These are phyloP conservation scores for Heloderma charlesbogerti DNA, from an alignment of 2,113 vertebrate genomes.

Conservation along the genomic window DNA sequence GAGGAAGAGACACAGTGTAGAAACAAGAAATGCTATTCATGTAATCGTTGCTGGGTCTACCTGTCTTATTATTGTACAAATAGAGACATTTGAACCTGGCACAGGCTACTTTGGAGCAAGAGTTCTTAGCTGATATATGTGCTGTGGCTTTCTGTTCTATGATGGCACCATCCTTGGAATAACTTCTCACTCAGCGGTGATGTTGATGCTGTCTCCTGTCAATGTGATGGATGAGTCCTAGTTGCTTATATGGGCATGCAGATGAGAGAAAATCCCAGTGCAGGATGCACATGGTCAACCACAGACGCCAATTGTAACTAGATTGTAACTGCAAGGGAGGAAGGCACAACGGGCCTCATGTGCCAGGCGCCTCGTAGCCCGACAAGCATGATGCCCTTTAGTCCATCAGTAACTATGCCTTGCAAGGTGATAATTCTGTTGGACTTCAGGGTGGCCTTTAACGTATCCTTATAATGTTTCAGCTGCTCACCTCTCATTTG, in stretches of 20 bases:
- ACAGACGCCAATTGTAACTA: conserved; percentile 4
- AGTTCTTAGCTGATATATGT: not conserved
- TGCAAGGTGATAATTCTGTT: conserved; percentile 36
- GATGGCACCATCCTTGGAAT: conserved; percentile 26
- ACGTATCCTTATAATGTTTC: conserved; percentile 36
- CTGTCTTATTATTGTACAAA: conserved; percentile 6
- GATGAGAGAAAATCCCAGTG: not conserved
- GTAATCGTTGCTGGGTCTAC: not conserved
- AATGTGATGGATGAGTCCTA: conserved; percentile 17
- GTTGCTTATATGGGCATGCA: conserved; percentile 31
- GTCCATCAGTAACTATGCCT: conserved; percentile 16
- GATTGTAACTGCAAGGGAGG: not conserved
- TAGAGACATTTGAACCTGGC: conserved; percentile 5
- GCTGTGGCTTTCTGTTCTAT: not conserved
- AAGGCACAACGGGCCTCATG: not conserved
- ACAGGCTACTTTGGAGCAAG: not conserved
- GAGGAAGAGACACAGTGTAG: not conserved
- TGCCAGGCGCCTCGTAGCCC: conserved; percentile 13
- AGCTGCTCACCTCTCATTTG: conserved; percentile 29
- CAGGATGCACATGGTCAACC: not conserved
- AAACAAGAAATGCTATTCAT: not conserved
- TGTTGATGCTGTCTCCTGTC: conserved; percentile 1
- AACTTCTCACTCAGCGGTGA: conserved; percentile 27
- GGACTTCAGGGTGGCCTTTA: conserved; percentile 33
- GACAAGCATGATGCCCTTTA: conserved; percentile 24